phyloP scores from a whole-genome alignment of 1,140 invertebrate species.

The Formica exsecta region DNA sequence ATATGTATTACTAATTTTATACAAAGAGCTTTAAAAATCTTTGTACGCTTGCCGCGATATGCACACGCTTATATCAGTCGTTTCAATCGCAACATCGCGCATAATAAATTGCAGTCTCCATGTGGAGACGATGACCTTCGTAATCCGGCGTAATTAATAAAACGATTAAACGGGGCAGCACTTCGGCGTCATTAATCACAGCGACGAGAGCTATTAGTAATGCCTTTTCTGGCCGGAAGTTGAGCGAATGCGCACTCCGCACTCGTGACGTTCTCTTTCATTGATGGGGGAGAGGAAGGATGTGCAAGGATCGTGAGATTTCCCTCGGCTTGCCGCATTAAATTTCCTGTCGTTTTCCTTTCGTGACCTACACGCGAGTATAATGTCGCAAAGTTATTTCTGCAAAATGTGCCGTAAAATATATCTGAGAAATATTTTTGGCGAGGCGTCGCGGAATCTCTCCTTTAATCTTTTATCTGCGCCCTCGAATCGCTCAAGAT shows the following conservation, averaged over 20 bases:
- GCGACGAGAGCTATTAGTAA: conserved; percentile 62
- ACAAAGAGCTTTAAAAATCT: not conserved
- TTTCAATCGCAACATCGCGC: conserved; percentile 18
- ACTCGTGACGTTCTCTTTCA: conserved; percentile 59
- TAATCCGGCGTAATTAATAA: conserved; percentile 62
- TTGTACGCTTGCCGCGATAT: not conserved
- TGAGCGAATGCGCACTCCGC: conserved; percentile 58
- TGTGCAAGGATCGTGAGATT: conserved; percentile 54
- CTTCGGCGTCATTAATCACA: conserved; percentile 50
- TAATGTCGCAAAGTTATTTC: conserved; percentile 50
- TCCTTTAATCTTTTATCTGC: not conserved
- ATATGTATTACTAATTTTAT: no score
- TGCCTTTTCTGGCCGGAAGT: conserved; percentile 61
- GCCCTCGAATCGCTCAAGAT: not conserved
- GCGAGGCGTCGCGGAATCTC: not conserved
- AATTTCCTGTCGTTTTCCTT: conserved; percentile 46
- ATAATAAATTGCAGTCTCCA: conserved; percentile 47
- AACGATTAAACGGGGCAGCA: conserved; percentile 59
- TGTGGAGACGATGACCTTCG: conserved; percentile 51
- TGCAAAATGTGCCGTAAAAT: conserved; percentile 46
- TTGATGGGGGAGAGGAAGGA: conserved; percentile 24
- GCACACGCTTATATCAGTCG: not conserved
- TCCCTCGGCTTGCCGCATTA: conserved; percentile 56
- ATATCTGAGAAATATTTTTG: conserved; percentile 24
- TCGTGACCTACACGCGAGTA: conserved; percentile 37